Conservation (phyloP, 2,888 invertebrate species). For the Myopa testacea region DNA sequence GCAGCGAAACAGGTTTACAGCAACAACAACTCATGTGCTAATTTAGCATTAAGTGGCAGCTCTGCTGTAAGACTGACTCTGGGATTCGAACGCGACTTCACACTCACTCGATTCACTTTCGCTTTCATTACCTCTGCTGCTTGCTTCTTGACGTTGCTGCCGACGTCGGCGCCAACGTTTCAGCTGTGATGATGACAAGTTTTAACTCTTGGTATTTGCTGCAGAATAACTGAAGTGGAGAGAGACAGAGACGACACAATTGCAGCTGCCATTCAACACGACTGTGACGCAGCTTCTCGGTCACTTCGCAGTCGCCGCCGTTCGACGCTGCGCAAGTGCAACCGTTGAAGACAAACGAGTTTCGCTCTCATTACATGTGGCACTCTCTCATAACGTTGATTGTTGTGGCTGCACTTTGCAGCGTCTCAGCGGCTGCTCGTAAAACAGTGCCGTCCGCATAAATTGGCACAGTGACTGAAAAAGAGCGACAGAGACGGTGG, state of each 20-base stretch:
- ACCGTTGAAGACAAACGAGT: not conserved
- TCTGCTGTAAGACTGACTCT: not conserved
- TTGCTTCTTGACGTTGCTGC: not conserved
- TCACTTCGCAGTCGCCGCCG: not conserved
- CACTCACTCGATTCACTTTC: slow-evolving; percentile 24
- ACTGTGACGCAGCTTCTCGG: not conserved
- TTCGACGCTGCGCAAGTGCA: not conserved
- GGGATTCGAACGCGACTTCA: not conserved
- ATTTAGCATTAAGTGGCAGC: slow-evolving; percentile 11
- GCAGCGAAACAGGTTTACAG: slow-evolving; percentile 25
- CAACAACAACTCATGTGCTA: slow-evolving; percentile 1
- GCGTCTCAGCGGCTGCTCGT: not conserved
- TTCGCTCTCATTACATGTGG: not conserved
- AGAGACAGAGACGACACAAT: not conserved
- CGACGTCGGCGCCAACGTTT: not conserved
- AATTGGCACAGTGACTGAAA: not conserved
- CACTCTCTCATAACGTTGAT: not conserved
- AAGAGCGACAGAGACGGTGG: no score
- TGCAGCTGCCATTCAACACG: not conserved
- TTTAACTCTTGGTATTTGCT: slow-evolving; percentile 1
- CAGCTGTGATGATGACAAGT: not conserved
- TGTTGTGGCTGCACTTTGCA: not conserved
- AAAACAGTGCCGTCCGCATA: not conserved
- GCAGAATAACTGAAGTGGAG: not conserved
- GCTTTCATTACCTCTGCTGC: slow-evolving; percentile 23